A percentile compares a stretch with the other conserved stretches of the same genome.
Evolutionary conservation across 2,888 invertebrate genomes (phyloP).

Genomic region (Cryptops parisi): DNA sequence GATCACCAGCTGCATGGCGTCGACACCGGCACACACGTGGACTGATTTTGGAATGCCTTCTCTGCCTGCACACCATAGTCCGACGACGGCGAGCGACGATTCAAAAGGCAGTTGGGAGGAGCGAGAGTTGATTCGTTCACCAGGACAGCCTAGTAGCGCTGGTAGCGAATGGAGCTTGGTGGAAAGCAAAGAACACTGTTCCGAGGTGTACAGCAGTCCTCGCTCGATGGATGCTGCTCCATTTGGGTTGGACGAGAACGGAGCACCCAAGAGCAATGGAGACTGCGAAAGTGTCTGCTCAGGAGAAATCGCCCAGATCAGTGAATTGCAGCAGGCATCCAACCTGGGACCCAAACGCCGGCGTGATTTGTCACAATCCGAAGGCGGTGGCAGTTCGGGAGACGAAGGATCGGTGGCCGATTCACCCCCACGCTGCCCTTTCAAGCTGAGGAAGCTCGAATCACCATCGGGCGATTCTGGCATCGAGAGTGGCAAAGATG

Average conservation of each 20-base stretch:
- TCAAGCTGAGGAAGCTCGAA: constrained; percentile 57
- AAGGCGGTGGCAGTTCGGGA: constrained; percentile 50
- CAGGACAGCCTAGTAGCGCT: constrained; percentile 19
- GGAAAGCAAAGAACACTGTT: constrained; percentile 22
- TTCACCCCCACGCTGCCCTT: constrained; percentile 38
- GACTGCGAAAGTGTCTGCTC: constrained; percentile 62
- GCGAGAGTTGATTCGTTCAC: constrained; percentile 9
- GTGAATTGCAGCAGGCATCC: neutral
- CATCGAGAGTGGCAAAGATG: constrained; percentile 83
- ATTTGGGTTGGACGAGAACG: constrained; percentile 53
- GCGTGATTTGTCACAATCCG: constrained; percentile 48
- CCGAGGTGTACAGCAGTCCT: constrained; percentile 20
- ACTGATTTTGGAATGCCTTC: neutral
- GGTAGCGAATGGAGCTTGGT: constrained; percentile 22
- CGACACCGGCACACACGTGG: neutral
- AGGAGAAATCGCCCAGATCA: constrained; percentile 38
- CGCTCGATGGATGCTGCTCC: constrained; percentile 26
- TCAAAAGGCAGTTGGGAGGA: constrained; percentile 19
- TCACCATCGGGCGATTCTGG: constrained; percentile 78
- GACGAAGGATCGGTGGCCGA: constrained; percentile 36
- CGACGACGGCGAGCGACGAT: constrained; percentile 12
- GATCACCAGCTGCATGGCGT: constrained; percentile 12
- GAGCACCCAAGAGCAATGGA: constrained; percentile 41
- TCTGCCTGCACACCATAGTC: neutral
- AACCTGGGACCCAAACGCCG: constrained; percentile 42